Evolutionary conservation across 2,113 vertebrate species (phyloP).

Genomic region (Zingel zingel): DNA sequence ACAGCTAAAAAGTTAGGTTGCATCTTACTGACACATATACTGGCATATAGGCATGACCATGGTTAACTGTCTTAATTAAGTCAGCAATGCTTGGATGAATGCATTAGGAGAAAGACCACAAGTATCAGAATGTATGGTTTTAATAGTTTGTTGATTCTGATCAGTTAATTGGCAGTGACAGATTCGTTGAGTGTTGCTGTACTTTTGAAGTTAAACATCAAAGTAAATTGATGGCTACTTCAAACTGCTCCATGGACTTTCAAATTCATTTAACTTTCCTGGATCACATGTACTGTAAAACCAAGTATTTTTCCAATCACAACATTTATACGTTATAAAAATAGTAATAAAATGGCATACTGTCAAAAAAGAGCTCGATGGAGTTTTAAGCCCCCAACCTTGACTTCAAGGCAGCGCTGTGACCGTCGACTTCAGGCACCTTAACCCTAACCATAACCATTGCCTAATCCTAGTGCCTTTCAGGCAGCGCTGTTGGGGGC

Average conservation of each 20-base stretch:
- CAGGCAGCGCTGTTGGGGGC: no score
- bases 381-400: no score
- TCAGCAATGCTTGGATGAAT: conserved; percentile 27
- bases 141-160: conserved; percentile 44
- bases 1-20: conserved; percentile 3
- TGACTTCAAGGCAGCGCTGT: no score
- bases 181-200: neutral
- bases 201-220: conserved; percentile 19
- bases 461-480: no score
- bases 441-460: no score
- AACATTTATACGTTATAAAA: neutral
- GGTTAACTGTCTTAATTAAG: conserved; percentile 14
- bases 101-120: conserved; percentile 13
- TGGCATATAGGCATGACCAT: neutral
- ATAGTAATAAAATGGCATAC: neutral
- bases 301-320: neutral
- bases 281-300: neutral
- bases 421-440: no score
- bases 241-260: conserved; percentile 1
- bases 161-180: conserved; percentile 35
- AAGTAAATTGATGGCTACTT: conserved; percentile 13
- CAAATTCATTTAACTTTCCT: neutral
- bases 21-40: conserved; percentile 3
- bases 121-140: conserved; percentile 38
- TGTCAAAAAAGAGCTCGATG: neutral